phyloP scores from a whole-genome alignment of 2,113 vertebrate species.

The Melanerpes aurifrons region DNA sequence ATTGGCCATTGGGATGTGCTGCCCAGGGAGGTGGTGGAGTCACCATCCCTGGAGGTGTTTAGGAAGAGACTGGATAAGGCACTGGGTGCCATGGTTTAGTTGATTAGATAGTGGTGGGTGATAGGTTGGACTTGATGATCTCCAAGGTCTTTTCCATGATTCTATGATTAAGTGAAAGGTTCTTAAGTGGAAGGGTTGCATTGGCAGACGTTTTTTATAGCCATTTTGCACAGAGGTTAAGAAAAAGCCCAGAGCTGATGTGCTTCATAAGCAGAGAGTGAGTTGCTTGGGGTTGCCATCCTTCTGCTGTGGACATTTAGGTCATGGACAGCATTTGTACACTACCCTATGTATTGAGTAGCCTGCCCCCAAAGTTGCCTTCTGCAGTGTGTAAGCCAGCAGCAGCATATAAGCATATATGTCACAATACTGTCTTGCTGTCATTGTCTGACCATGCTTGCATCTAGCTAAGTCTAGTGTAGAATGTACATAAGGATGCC shows the following conservation, averaged over 20 bases:
- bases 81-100: no score
- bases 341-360: not conserved
- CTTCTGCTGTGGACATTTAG: not conserved
- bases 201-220: not conserved
- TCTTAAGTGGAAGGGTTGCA: not conserved
- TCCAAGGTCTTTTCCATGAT: no score
- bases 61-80: no score
- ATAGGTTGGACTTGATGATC: no score
- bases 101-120: no score
- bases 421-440: not conserved
- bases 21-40: no score
- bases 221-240: not conserved
- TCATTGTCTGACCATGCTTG: not conserved
- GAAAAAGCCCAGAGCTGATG: no score
- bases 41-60: no score
- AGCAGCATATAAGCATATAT: not conserved
- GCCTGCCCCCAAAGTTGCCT: not conserved
- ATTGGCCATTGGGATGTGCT: no score
- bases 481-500: not conserved
- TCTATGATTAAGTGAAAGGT: no score
- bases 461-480: not conserved
- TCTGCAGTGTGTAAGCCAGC: not conserved
- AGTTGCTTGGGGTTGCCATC: rapidly evolving
- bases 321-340: rapidly evolving
- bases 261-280: not conserved